These are phyloP conservation scores for Gastrophysa polygoni DNA, from an alignment of 2,888 invertebrate genomes.

Conservation along the genomic window DNA sequence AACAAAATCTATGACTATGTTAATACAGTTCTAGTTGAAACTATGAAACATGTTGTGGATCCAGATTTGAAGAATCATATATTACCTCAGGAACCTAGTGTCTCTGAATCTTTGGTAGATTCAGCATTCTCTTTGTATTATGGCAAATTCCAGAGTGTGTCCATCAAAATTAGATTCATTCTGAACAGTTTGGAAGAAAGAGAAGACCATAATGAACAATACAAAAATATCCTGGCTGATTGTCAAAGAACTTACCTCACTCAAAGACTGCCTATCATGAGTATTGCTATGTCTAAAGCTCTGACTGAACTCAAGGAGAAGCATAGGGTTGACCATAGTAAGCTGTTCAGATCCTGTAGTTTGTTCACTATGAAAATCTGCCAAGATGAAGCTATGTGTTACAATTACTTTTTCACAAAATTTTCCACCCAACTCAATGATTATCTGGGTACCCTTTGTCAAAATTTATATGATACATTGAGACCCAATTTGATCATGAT, in stretches of 20 bases:
- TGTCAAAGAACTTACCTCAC: conserved; percentile 83
- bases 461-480: conserved; percentile 87
- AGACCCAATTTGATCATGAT: conserved; percentile 95
- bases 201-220: conserved; percentile 74
- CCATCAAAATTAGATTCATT: conserved; percentile 81
- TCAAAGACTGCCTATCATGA: conserved; percentile 70
- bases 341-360: conserved; percentile 84
- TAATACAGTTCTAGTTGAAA: conserved; percentile 74
- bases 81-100: conserved; percentile 49
- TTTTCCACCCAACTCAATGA: conserved; percentile 67
- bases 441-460: conserved; percentile 73
- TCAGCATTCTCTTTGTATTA: conserved; percentile 86
- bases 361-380: conserved; percentile 91
- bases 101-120: conserved; percentile 55
- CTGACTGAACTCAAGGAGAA: conserved; percentile 69
- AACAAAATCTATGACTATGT: conserved; percentile 81
- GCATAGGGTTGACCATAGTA: conserved; percentile 78
- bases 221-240: conserved; percentile 75
- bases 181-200: conserved; percentile 83
- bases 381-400: conserved; percentile 92
- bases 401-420: conserved; percentile 85
- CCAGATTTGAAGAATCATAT: conserved; percentile 49
- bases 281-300: conserved; percentile 72
- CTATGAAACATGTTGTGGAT: conserved; percentile 75
- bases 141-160: conserved; percentile 93